Base-by-base conservation (phyloP, 2,888 invertebrate species). In the Ganaspis brasiliensis region DNA sequence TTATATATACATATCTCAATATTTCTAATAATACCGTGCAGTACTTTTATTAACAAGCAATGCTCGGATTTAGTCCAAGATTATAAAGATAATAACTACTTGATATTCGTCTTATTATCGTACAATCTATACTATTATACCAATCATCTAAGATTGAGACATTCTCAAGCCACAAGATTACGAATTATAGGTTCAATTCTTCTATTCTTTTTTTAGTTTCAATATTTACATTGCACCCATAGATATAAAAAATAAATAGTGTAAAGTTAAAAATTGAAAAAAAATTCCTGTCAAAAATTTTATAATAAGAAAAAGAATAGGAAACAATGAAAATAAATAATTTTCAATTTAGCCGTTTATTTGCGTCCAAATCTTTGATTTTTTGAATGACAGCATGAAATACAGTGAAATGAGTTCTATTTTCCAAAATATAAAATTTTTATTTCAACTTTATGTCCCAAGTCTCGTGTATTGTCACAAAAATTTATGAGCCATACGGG, bases 401-500 rank as follows among this genome's bases (percentile, higher is more conserved):
- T 26, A n/a, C 26, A 0, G 5, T 24, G 12, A 26, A 57, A 56
- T 56, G 12, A 9, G 40, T 59, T 5, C 6, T n/a, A 57, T 26
- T 57, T 57, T 31, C 26, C 14, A n/a, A n/a, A 57, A 26, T 57
- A 14, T n/a, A 57, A 57, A 24, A 24, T 59, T 59, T 61, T 35
- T 37, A 61, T 37, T 35, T 16, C 0, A 19, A 63, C 37, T 63
- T 63, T 40, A 21, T 63, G 19, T 14, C 8, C 12, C 19, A 1
- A 12, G 21, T 19, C 35, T n/a, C 12, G 12, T 63, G 21, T 21
- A 63, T 40, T 24, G 63, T 63, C 37, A 21, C 31, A 19, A 14
- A 63, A 63, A 63, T 63, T 63, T 63, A 63, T 37, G 21, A 63
- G 37, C 63, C 63, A 63, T 63, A 21, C 40, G 14, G 37, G 63